Base-by-base conservation (phyloP, 2,888 invertebrate species). In the Hanleya hanleyi region DNA sequence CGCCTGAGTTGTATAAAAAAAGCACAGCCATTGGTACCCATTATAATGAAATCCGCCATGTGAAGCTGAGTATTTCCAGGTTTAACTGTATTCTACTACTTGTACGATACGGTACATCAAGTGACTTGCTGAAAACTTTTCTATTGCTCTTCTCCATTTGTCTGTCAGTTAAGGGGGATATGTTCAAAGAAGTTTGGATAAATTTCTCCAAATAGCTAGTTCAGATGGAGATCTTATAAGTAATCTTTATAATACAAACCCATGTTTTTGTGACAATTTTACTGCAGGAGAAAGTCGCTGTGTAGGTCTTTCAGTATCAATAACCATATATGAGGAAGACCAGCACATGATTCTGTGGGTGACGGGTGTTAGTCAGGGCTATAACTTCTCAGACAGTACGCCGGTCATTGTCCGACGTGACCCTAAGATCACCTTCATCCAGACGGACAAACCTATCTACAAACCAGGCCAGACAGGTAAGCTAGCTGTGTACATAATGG, bases 401-500 rank as follows among this genome's bases (percentile, higher is more conserved):
- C 32, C 32, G 26, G 57, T 57, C 12, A 57, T 57, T 32, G 26
- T 57, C 29, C 22, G 57, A 3, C 22, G 29, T 29, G 57, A 57
- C 32, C 57, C 57, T 3, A 57, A 22, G 26, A 29, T 76, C 15
- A 74, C 76, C 35, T 84, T 84, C 69, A 80, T 84, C 35, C 85
- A 86, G 73, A 84, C 85, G 6, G 83, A 84, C 66, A 86, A 86
- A 74, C 84, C 86, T 0, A 71, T 86, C 9, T 86, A 86, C 70
- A 84, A 81, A 1, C 86, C 86, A 4, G 78, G 82, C n/a, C 82
- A 86, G 61, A 79, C 76, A 74, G 84, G 85, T 85, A 72, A 70
- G 67, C 37, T 22, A 33, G 35, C 26, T 32, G 9, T 41, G n/a
- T n/a, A n/a, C n/a, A n/a, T n/a, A n/a, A n/a, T n/a, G n/a, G n/a